Conservation (phyloP, 1,140 invertebrate species). For the Drosophila fuyamai region DNA sequence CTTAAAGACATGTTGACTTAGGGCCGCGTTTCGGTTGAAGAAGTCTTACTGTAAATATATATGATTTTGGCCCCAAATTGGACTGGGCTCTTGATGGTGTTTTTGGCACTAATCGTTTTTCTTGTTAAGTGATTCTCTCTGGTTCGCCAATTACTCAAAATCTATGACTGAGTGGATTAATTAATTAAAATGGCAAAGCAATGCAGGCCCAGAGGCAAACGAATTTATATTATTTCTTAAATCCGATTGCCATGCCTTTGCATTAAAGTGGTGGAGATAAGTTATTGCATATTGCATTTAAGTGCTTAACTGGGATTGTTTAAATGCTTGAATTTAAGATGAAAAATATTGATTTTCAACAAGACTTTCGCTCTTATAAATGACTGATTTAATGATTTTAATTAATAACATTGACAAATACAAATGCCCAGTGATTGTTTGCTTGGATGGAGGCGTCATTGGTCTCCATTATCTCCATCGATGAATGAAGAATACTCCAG, state of each 20-base stretch:
- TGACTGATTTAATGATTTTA: slow-evolving; percentile 24
- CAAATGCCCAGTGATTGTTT: not conserved
- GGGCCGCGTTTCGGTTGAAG: not conserved
- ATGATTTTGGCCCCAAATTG: not conserved
- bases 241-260: not conserved
- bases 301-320: not conserved
- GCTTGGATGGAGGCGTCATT: not conserved
- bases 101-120: slow-evolving; percentile 29
- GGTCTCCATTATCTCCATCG: not conserved
- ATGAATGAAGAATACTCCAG: slow-evolving; percentile 7
- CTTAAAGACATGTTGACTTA: not conserved
- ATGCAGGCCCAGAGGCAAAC: not conserved
- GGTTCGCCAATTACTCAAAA: slow-evolving; percentile 36
- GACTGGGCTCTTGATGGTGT: not conserved
- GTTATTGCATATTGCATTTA: not conserved
- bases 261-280: not conserved
- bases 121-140: slow-evolving; percentile 18
- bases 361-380: not conserved
- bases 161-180: slow-evolving; percentile 41
- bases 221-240: not conserved
- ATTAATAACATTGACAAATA: slow-evolving; percentile 10
- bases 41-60: not conserved
- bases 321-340: not conserved
- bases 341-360: not conserved
- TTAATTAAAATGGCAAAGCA: slow-evolving; percentile 36